phyloP scores from a whole-genome alignment of 2,888 invertebrate genomes.

The Syritta pipiens region DNA sequence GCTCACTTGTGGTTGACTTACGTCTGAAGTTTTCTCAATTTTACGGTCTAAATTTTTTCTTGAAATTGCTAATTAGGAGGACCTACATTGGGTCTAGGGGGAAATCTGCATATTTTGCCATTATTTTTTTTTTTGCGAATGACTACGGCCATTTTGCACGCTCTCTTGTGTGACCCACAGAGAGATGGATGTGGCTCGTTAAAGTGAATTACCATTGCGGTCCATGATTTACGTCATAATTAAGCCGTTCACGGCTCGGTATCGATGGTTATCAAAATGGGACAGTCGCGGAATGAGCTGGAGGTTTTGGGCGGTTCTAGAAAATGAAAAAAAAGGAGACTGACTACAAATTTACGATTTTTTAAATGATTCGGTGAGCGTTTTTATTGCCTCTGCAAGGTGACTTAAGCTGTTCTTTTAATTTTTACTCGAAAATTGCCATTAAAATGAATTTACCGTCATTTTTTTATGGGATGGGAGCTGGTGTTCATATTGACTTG shows the following conservation, averaged over 20 bases:
- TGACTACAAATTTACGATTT: no score
- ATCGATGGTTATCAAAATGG: not conserved
- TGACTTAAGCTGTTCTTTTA: no score
- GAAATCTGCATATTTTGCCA: slow-evolving; percentile 3
- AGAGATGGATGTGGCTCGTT: slow-evolving; percentile 36
- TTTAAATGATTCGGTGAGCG: no score
- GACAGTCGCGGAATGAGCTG: no score
- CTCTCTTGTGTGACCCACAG: slow-evolving; percentile 13
- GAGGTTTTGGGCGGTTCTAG: no score
- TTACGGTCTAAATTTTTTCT: slow-evolving; percentile 26
- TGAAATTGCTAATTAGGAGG: slow-evolving; percentile 7
- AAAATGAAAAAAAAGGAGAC: no score
- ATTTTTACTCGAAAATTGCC: no score
- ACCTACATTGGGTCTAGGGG: not conserved
- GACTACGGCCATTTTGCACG: not conserved
- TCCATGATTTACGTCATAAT: slow-evolving; percentile 19
- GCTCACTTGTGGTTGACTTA: not conserved
- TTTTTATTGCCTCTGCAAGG: no score
- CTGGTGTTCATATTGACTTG: no score
- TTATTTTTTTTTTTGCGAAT: no score
- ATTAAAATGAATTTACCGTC: no score
- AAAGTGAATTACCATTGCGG: slow-evolving; percentile 15
- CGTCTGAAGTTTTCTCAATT: not conserved
- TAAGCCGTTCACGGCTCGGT: not conserved
- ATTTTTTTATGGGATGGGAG: no score